These are phyloP conservation scores for Atrichornis clamosus DNA, from an alignment of 2,113 vertebrate species.

Conservation along the genomic window DNA sequence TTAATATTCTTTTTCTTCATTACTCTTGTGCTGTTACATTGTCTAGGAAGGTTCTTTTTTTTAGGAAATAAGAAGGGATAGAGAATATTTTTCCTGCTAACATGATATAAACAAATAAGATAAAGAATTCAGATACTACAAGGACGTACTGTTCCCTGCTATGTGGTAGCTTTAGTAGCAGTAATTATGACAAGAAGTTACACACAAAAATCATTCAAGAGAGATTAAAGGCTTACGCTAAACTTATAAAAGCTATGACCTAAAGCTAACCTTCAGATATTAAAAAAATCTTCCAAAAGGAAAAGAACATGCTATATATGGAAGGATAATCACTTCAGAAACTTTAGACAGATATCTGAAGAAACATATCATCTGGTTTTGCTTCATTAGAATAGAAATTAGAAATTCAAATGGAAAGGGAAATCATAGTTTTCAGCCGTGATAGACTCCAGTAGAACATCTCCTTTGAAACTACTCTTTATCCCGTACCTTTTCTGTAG, in stretches of 20 bases:
- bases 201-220: slow-evolving; percentile 22
- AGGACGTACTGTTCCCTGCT: background rate
- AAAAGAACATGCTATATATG: background rate
- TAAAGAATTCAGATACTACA: slow-evolving; percentile 6
- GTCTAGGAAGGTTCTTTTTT: background rate
- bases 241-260: background rate
- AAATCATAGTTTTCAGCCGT: background rate
- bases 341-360: background rate
- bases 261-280: background rate
- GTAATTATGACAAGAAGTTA: slow-evolving; percentile 12
- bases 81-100: slow-evolving; percentile 4
- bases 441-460: background rate
- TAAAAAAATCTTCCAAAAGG: background rate
- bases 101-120: slow-evolving; percentile 21
- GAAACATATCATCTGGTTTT: background rate
- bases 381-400: background rate
- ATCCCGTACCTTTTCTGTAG: background rate
- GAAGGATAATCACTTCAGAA: background rate
- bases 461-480: background rate
- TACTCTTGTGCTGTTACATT: background rate
- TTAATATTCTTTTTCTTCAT: background rate
- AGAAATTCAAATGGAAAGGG: background rate
- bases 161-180: slow-evolving; percentile 4
- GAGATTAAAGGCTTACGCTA: slow-evolving; percentile 15
- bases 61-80: background rate